A percentile compares a stretch with the other conserved stretches of the same genome.
Evolutionary conservation across 2,113 vertebrate genomes (phyloP).

Genomic region (Lasiurus borealis): DNA sequence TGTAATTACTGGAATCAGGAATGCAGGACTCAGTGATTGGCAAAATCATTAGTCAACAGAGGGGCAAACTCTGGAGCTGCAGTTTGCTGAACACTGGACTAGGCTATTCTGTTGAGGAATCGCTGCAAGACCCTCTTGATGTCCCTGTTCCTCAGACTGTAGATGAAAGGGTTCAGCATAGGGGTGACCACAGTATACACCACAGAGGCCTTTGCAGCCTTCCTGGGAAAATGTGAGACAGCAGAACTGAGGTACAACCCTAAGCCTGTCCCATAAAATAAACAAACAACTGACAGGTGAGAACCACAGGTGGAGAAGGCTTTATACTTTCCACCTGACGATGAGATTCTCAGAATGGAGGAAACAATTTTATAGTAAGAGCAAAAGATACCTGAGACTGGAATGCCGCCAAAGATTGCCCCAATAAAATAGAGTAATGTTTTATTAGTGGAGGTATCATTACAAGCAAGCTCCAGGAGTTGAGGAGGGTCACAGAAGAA

Average conservation of each 20-base stretch:
- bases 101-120: neutral
- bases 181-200: neutral
- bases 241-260: neutral
- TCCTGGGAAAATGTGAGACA: neutral
- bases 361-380: neutral
- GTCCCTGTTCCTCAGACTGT: neutral
- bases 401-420: neutral
- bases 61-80: too few species aligned
- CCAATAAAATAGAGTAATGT: neutral
- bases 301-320: constrained; percentile 57
- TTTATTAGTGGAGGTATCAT: neutral
- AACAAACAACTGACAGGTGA: constrained; percentile 39
- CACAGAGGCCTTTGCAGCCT: neutral
- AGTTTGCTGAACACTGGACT: neutral
- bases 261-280: constrained; percentile 39
- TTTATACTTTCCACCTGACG: constrained; percentile 26
- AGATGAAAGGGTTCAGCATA: constrained; percentile 29
- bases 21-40: too few species aligned
- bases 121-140: neutral
- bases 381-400: neutral
- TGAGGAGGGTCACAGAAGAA: constrained; percentile 19
- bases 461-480: neutral
- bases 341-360: constrained; percentile 9
- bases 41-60: too few species aligned
- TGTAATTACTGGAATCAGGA: too few species aligned